Evolutionary conservation across 2,888 invertebrate species (phyloP), one percentile per base, ranked within the genome.

Genomic region (Caenorhabditis plicata): DNA sequence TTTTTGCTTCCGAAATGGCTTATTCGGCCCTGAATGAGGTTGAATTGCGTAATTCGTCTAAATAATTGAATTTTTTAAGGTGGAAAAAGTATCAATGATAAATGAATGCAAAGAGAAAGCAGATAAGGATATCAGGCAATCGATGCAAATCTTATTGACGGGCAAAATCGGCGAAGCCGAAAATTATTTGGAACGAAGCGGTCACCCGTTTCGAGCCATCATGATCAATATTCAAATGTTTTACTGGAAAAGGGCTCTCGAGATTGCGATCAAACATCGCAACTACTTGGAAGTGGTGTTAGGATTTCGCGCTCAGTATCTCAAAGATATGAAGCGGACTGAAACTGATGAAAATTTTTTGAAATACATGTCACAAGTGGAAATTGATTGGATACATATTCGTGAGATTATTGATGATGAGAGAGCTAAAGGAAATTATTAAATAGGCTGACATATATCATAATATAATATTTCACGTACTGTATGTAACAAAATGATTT

Each of bases 1-100:
- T 93, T 47, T 87, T 88, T 54, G 88, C 92, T 5, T 93, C 95
- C 15, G 95, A 96, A 84, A 90, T 94, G 80, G 92, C 94, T 0
- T 98, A 92, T 82, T 90, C 93, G 8, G 89, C 90, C 9, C 88
- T 92, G n/a, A 86, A 88, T 73, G 88, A 90, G 82, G 81, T 82
- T 15, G n/a, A n/a, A n/a, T n/a, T n/a, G n/a, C n/a, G n/a, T n/a
- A n/a, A n/a, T n/a, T n/a, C n/a, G n/a, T n/a, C n/a, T n/a, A n/a
- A n/a, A n/a, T n/a, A n/a, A n/a, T n/a, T n/a, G n/a, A n/a, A n/a
- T n/a, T n/a, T n/a, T n/a, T n/a, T n/a, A n/a, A n/a, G n/a, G n/a
- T n/a, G n/a, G 84, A 85, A 62, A 85, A 85, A 75, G 85, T 83
- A 0, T 39, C 52, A 7, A 54, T 73, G n/a, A 58, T 81, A 9